Evolutionary conservation across 1,140 invertebrate species (phyloP), one percentile per base, ranked within the genome.

Genomic region (Phymorhynchus buccinoides): DNA sequence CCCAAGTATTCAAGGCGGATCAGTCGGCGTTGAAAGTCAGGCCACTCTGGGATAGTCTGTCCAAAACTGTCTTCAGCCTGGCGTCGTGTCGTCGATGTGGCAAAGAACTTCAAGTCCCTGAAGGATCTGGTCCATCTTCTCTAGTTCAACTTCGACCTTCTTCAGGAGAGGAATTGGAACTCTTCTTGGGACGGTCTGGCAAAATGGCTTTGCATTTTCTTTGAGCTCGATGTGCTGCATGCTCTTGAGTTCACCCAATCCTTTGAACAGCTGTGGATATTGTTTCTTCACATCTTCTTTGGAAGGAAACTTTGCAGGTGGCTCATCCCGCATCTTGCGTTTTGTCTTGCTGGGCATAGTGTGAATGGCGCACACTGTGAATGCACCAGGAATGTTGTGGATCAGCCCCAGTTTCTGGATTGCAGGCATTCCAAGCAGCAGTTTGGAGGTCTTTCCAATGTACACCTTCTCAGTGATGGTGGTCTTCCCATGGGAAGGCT

Each of bases 11-110:
- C 42, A 39, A 90, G 84, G 18, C 30, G 39, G 32, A 66, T 39
- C 83, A 75, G 90, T 85, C 22, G 2, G 92, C 86, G 41, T 94
- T 94, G 0, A 95, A 88, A 27, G 92, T 94, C 1, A 95, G 86
- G 32, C 86, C 82, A 30, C 71, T 35, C 3, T 84, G 71, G 30
- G 44, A 18, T 0, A 86, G 52, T 44, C n/a, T 77, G 6, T 84
- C 1, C 71, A 41, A 9, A 35, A 37, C 35, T 7, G 16, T 75
- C 39, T 39, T 12, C 32, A 75, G 35, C 7, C 30, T 16, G 35
- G 18, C 1, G 9, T 30, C 27, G 77, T 68, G 32, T 83, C 81
- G 32, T 87, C 84, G 14, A 85, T 39, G 56, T 83, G n/a, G 56
- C 41, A 80, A 37, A 85, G 77, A 16, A 71, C 78, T 32, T 56